These are phyloP conservation scores for Perca flavescens DNA, from an alignment of 2,113 vertebrate genomes.

Conservation along the genomic window DNA sequence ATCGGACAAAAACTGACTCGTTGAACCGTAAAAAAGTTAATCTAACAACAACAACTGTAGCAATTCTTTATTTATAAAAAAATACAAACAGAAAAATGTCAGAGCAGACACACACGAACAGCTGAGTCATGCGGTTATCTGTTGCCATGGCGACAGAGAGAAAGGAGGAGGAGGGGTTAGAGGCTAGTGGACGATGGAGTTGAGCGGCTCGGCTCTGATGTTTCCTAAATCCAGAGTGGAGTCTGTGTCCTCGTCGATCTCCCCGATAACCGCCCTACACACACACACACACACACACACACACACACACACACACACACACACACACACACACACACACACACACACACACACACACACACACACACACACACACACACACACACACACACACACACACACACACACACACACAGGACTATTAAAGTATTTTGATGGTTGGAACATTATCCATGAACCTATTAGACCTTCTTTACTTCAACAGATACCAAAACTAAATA, in stretches of 20 bases:
- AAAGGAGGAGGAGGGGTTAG: no score
- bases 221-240: slow-evolving; percentile 96
- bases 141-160: slow-evolving; percentile 9
- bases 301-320: no score
- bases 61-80: slow-evolving; percentile 57
- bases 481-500: no score
- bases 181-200: slow-evolving; percentile 93
- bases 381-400: no score
- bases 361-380: no score
- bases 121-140: not conserved
- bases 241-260: slow-evolving; percentile 99
- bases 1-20: slow-evolving; percentile 14
- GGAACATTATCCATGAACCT: no score
- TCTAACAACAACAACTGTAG: slow-evolving; percentile 1
- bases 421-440: no score
- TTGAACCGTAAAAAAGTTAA: slow-evolving; percentile 16
- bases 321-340: no score
- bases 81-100: slow-evolving; percentile 38
- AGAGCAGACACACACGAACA: not conserved
- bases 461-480: no score
- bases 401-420: no score
- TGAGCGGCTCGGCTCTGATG: slow-evolving; percentile 96
- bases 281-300: no score
- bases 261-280: slow-evolving; percentile 95
- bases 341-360: no score